phyloP scores from a whole-genome alignment of 2,888 invertebrate genomes.

The Plebejus argus region DNA sequence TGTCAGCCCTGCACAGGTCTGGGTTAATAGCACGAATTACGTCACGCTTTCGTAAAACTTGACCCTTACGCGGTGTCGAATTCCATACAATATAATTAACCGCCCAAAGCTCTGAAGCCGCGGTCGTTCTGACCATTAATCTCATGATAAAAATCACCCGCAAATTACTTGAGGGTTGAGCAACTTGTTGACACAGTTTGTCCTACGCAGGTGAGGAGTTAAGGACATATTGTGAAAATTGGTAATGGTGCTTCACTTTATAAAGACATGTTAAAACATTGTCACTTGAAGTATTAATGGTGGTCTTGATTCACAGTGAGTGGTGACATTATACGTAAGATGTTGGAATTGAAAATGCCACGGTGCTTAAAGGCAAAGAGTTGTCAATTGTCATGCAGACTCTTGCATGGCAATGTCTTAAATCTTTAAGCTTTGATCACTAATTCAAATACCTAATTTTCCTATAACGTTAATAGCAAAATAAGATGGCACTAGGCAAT shows the following conservation, averaged over 20 bases:
- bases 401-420: not conserved
- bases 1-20: slow-evolving; percentile 7
- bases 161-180: slow-evolving; percentile 8
- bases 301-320: not conserved
- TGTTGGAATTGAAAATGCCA: not conserved
- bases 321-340: not conserved
- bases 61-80: slow-evolving; percentile 57
- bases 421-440: not conserved
- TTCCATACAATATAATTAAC: slow-evolving; percentile 37
- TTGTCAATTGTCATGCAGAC: not conserved
- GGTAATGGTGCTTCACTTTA: not conserved
- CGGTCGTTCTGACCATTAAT: slow-evolving; percentile 40
- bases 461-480: not conserved
- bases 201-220: not conserved
- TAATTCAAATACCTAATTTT: not conserved
- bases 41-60: slow-evolving; percentile 40
- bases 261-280: not conserved
- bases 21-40: slow-evolving; percentile 20
- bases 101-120: slow-evolving; percentile 37
- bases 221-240: slow-evolving; percentile 1
- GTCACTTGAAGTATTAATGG: not conserved
- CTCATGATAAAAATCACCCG: slow-evolving; percentile 35
- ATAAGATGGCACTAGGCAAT: not conserved
- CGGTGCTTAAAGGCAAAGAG: not conserved
- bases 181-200: slow-evolving; percentile 17